These are phyloP conservation scores for Uria aalge DNA, from an alignment of 2,113 vertebrate genomes.

Conservation along the genomic window DNA sequence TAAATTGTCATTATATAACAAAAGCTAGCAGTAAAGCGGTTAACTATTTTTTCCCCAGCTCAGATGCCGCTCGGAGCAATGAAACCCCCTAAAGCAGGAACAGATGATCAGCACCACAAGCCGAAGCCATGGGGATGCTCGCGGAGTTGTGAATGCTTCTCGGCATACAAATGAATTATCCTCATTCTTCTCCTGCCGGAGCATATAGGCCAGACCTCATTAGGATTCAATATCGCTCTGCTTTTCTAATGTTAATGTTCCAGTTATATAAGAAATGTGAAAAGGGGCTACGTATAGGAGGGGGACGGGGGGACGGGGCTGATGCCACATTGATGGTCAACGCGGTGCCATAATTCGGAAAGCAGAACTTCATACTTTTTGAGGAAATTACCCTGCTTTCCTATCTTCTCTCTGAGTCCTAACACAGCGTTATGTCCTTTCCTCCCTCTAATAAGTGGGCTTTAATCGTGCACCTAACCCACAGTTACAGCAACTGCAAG, in stretches of 20 bases:
- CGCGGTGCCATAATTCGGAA: slow-evolving; percentile 59
- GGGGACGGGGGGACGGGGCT: background rate
- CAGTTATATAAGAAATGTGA: slow-evolving; percentile 74
- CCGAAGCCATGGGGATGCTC: slow-evolving; percentile 81
- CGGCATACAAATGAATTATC: slow-evolving; percentile 89
- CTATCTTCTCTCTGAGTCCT: slow-evolving; percentile 40
- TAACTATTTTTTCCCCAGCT: slow-evolving; percentile 73
- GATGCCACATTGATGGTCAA: slow-evolving; percentile 50
- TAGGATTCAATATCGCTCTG: slow-evolving; percentile 78
- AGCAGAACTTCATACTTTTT: slow-evolving; percentile 49
- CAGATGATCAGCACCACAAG: slow-evolving; percentile 89
- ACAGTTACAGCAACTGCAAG: slow-evolving; percentile 10
- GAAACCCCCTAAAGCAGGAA: slow-evolving; percentile 81
- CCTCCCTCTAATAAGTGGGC: background rate
- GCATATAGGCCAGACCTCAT: slow-evolving; percentile 77
- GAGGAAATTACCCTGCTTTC: slow-evolving; percentile 47
- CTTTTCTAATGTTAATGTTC: slow-evolving; percentile 82
- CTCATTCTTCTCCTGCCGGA: slow-evolving; percentile 73
- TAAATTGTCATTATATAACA: slow-evolving; percentile 70
- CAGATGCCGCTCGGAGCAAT: slow-evolving; percentile 69
- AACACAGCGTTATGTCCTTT: slow-evolving; percentile 14
- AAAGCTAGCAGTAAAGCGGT: slow-evolving; percentile 74
- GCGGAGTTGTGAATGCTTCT: slow-evolving; percentile 75
- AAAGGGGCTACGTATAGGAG: background rate
- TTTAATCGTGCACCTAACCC: slow-evolving; percentile 36